Evolutionary conservation across 2,797 vertebrate species (phyloP).

Genomic region (Chelmon rostratus): DNA sequence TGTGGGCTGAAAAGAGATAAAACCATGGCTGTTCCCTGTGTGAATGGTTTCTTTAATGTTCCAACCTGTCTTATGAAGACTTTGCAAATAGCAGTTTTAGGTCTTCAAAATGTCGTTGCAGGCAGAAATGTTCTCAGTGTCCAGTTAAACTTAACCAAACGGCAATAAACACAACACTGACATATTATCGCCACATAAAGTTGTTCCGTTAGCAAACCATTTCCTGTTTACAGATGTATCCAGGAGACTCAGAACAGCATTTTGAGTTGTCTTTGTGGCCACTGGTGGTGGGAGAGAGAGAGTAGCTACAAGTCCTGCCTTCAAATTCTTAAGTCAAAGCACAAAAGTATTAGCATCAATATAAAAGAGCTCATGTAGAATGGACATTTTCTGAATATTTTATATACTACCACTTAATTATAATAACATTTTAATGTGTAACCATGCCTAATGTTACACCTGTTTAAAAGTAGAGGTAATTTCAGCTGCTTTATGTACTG

Average conservation of each 20-base stretch:
- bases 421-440: no score
- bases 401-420: no score
- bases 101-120: neutral
- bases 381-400: no score
- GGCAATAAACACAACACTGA: neutral
- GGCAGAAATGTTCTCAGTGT: neutral
- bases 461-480: no score
- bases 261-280: neutral
- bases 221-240: neutral
- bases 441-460: no score
- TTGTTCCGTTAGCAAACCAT: neutral
- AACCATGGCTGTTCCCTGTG: conserved; percentile 32
- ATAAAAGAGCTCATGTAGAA: no score
- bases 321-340: no score
- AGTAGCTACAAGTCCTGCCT: no score
- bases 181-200: neutral
- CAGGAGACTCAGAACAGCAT: neutral
- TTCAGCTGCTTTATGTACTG: no score
- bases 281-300: neutral
- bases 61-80: neutral
- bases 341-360: no score
- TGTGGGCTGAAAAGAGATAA: conserved; percentile 53
- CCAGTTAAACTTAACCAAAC: neutral
- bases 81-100: neutral
- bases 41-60: conserved; percentile 22